Conservation (phyloP, 2,888 invertebrate species). For the Ormyrus labotus region DNA sequence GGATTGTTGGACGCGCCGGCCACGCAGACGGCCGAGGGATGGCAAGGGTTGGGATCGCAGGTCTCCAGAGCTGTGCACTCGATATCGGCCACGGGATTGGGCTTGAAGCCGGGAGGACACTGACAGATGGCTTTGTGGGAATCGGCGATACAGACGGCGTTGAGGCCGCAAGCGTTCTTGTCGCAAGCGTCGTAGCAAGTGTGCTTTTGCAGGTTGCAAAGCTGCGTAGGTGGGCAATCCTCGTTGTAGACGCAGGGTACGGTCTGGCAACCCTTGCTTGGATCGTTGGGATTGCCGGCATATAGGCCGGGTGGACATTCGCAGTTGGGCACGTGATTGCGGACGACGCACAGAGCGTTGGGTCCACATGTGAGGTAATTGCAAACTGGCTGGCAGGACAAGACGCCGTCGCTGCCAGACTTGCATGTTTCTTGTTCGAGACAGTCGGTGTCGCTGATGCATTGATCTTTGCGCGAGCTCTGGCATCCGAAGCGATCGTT, state of each 20-base stretch:
- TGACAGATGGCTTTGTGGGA: slow-evolving; percentile 89
- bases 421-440: slow-evolving; percentile 88
- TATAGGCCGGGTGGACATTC: slow-evolving; percentile 92
- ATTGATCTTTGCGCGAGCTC: slow-evolving; percentile 84
- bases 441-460: slow-evolving; percentile 88
- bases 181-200: slow-evolving; percentile 89
- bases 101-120: slow-evolving; percentile 89
- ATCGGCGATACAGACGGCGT: slow-evolving; percentile 92
- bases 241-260: slow-evolving; percentile 92
- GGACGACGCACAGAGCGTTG: slow-evolving; percentile 90
- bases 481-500: slow-evolving; percentile 93
- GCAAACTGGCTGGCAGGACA: slow-evolving; percentile 88
- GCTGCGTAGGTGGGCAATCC: slow-evolving; percentile 87
- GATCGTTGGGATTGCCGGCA: slow-evolving; percentile 90
- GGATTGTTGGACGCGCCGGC: slow-evolving; percentile 81
- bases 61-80: slow-evolving; percentile 85
- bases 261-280: slow-evolving; percentile 84
- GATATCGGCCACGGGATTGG: slow-evolving; percentile 90
- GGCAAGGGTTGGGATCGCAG: slow-evolving; percentile 89
- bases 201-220: slow-evolving; percentile 89
- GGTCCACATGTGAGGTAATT: slow-evolving; percentile 88
- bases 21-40: slow-evolving; percentile 87
- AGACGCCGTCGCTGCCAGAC: slow-evolving; percentile 78
- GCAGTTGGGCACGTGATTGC: slow-evolving; percentile 92
- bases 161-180: slow-evolving; percentile 88